Percentiles rank a stretch among this genome's conserved stretches.
These are phyloP conservation scores for Colostygia pectinataria DNA, from an alignment of 2,888 invertebrate species.

Conservation along the genomic window DNA sequence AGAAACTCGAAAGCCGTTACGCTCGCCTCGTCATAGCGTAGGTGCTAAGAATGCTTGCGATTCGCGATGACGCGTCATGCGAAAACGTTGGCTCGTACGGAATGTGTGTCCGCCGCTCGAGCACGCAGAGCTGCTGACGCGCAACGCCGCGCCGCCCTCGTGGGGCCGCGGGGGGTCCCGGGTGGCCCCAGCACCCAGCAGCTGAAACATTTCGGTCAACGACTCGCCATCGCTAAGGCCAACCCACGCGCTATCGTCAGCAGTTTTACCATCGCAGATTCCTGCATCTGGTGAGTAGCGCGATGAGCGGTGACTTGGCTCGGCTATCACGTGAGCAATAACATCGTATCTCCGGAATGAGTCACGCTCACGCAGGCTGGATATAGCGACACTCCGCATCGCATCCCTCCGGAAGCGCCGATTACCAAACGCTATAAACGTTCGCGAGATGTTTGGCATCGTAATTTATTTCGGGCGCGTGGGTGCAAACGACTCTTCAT, in stretches of 20 bases:
- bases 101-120: slow-evolving; percentile 13
- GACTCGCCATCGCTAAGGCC: slow-evolving; percentile 26
- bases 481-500: neutral
- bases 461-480: slow-evolving; percentile 1
- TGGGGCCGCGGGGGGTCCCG: neutral
- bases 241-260: neutral
- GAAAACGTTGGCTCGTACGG: neutral
- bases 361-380: slow-evolving; percentile 5
- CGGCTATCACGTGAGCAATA: too few relatives aligned
- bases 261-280: too few relatives aligned
- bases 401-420: slow-evolving; percentile 43
- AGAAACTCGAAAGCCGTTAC: slow-evolving; percentile 40
- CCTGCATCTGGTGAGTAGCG: too few relatives aligned
- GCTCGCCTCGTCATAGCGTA: slow-evolving; percentile 1
- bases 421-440: slow-evolving; percentile 45
- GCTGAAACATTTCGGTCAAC: neutral
- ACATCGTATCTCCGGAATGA: slow-evolving; percentile 1
- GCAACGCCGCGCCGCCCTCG: neutral
- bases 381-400: slow-evolving; percentile 26
- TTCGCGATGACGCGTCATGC: slow-evolving; percentile 9
- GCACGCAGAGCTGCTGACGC: neutral
- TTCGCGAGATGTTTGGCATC: slow-evolving; percentile 13
- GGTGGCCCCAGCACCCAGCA: neutral
- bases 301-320: too few relatives aligned
- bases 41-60: slow-evolving; percentile 20